Base-by-base conservation (phyloP, 2,797 vertebrate species). In the Macrochelys suwanniensis region DNA sequence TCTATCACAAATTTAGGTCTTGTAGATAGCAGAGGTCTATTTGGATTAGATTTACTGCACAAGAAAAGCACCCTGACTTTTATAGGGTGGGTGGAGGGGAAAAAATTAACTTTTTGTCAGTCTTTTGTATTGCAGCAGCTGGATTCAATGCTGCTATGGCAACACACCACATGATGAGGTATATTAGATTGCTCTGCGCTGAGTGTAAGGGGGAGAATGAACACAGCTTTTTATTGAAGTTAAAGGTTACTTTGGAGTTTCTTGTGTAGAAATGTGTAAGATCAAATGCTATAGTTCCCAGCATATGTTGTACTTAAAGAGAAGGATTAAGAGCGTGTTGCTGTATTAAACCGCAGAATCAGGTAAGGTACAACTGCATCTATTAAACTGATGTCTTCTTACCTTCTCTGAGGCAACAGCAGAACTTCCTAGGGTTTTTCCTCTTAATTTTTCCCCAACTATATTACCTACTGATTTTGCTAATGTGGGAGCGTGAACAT, bases 141-240 rank as follows among this genome's bases (percentile, higher is more conserved):
- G 98, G 98, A 99, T 99, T 99, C 99, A 98, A 98, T 97, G 99
- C 98, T 99, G 94, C 99, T 98, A 99, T 99, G 98, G 99, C 96
- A 99, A 99, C 99, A 96, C 97, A 99, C 98, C 99, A 99, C 99
- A 99, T 99, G 99, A 99, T 99, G 98, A 99, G 98, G 98, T 99
- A 99, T 99, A 99, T 99, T 99, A 99, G 99, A 99, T 99, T 99
- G 99, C 99, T 98, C 98, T 98, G 98, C 97, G 97, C 97, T 81
- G 99, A 99, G 98, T 98, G 96, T 93, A 94, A 98, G 98, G 97
- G 93, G 97, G 94, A 90, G 98, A 98, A 98, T 97, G 98, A 98
- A 97, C 98, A 97, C 97, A 98, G 98, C 98, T 97, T 97, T 97
- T 98, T 98, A 95, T 92, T 97, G 97, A 98, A 98, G 98, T 98